Evolutionary conservation across 2,888 invertebrate species (phyloP), one percentile per base, ranked within the genome.

Genomic region (Xestia xanthographa): DNA sequence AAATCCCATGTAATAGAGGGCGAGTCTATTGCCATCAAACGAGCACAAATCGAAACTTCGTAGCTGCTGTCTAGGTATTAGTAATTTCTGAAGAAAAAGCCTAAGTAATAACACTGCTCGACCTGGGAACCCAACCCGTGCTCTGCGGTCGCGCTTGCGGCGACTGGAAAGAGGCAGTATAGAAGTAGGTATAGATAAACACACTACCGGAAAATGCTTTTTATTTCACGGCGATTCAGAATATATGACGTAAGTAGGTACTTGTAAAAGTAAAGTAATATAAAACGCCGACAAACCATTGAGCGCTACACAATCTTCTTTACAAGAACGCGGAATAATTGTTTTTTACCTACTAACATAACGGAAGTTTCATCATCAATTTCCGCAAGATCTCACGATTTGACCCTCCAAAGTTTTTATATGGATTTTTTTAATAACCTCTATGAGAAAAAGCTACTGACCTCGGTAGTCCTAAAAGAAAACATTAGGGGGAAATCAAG

Each of bases 341-440:
- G 38, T 48, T 79, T 79, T 62, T 77, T 78, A 71, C 9, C 29
- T 14, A 34, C 53, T 29, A 63, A 79, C 45, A 48, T 29, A 5
- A 22, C 63, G 79, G 72, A 79, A 71, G 53, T 77, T 22, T 58
- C 14, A 14, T 48, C 17, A 14, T 63, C 53, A 56, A 72, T 41
- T 72, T 77, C 77, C 77, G 79, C 53, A 63, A 77, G 63, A 65
- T 72, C n/a, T 53, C 43, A 77, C 53, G 63, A 77, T 48, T 79
- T 77, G 72, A 41, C 63, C 38, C n/a, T 65, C 77, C 8, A 8
- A 63, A 71, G 8, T 79, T 77, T 78, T 77, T 79, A 48, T 41
- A 29, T 34, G n/a, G 62, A 29, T 5, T 63, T 56, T 75, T 68
- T 41, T 20, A 34, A 5, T 17, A 22, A 9, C 2, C 1, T 62